Conservation (phyloP, 2,888 invertebrate genomes). For the Hirtodrosophila alboralis region DNA sequence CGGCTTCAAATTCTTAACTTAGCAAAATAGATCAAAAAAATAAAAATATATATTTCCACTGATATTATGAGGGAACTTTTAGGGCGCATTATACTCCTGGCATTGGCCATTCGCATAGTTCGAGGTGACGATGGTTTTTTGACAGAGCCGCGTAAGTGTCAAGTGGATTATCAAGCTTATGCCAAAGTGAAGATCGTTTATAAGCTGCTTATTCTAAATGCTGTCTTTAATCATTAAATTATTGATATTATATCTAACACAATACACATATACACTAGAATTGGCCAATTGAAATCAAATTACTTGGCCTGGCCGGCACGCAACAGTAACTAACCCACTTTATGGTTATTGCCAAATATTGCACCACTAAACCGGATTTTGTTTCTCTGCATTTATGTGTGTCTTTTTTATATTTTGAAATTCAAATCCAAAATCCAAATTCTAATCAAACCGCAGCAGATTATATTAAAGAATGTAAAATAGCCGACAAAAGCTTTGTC, state of each 20-base stretch:
- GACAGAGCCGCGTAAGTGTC: constrained; percentile 82
- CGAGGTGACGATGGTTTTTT: constrained; percentile 68
- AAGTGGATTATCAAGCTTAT: constrained; percentile 17
- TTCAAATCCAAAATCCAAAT: constrained; percentile 54
- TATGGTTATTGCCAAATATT: constrained; percentile 43
- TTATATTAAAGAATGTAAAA: constrained; percentile 88
- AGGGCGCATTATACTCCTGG: constrained; percentile 35
- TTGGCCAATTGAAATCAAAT: background rate
- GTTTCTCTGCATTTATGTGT: constrained; percentile 57
- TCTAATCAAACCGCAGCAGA: constrained; percentile 85
- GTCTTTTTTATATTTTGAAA: constrained; percentile 49
- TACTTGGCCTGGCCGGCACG: too few relatives aligned
- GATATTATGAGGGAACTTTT: constrained; percentile 28
- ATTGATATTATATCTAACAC: background rate
- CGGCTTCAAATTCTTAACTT: too few relatives aligned
- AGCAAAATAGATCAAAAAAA: constrained; percentile 7
- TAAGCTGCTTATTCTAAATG: too few relatives aligned
- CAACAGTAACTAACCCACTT: constrained; percentile 64
- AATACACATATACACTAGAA: constrained; percentile 1
- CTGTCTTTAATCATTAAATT: too few relatives aligned
- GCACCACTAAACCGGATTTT: constrained; percentile 71
- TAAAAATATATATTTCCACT: too few relatives aligned
- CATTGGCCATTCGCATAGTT: constrained; percentile 23
- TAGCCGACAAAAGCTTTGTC: constrained; percentile 87
- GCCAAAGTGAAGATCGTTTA: too few relatives aligned